Conservation (phyloP, 1,140 invertebrate genomes). For the Aphidius ervi region DNA sequence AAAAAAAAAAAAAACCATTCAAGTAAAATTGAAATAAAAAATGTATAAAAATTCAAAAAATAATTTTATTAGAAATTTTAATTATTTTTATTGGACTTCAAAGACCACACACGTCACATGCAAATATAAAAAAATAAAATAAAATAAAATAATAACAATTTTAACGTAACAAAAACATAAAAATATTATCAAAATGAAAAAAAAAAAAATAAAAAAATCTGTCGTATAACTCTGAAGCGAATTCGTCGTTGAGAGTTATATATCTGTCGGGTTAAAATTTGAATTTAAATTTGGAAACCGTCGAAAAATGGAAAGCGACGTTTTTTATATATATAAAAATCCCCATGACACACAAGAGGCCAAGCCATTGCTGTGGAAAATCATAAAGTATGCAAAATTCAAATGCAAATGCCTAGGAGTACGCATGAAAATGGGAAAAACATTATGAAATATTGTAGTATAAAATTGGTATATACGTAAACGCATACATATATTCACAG, state of each 20-base stretch:
- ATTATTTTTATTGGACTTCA: too few relatives aligned
- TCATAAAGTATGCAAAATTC: slow-evolving; percentile 43
- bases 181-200: too few relatives aligned
- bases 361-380: slow-evolving; percentile 29
- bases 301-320: slow-evolving; percentile 16
- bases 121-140: too few relatives aligned
- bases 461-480: slow-evolving; percentile 22
- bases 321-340: slow-evolving; percentile 10
- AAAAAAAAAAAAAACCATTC: too few relatives aligned
- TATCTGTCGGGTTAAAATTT: slow-evolving; percentile 17
- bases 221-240: too few relatives aligned
- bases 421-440: slow-evolving; percentile 34
- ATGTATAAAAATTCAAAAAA: too few relatives aligned
- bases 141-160: too few relatives aligned
- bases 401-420: slow-evolving; percentile 38
- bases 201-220: too few relatives aligned
- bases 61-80: too few relatives aligned
- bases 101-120: too few relatives aligned
- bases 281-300: slow-evolving; percentile 19
- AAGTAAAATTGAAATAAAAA: too few relatives aligned
- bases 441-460: slow-evolving; percentile 32
- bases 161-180: too few relatives aligned
- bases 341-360: slow-evolving; percentile 16
- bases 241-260: slow-evolving; percentile 1
- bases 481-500: slow-evolving; percentile 3